phyloP scores from a whole-genome alignment of 2,888 invertebrate species.

The Ypsolopha scabrella region DNA sequence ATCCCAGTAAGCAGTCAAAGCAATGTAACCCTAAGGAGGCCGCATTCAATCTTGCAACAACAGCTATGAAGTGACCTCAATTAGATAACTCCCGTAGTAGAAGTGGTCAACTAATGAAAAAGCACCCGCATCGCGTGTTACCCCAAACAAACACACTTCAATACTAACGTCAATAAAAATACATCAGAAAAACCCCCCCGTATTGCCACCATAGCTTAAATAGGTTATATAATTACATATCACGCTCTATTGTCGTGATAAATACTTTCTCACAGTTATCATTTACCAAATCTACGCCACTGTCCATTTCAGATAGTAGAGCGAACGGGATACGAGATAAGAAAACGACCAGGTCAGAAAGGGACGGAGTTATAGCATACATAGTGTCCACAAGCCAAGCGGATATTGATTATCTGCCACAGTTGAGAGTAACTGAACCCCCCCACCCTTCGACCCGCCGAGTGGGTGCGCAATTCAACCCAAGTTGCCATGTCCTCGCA shows the following conservation, averaged over 20 bases:
- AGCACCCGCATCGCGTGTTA: conserved; percentile 49
- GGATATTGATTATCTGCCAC: conserved; percentile 73
- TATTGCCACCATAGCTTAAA: conserved; percentile 50
- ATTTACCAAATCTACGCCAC: conserved; percentile 70
- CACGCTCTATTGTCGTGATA: conserved; percentile 69
- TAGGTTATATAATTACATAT: conserved; percentile 67
- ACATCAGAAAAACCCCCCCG: conserved; percentile 38
- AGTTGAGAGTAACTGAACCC: conserved; percentile 65
- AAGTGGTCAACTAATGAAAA: conserved; percentile 22
- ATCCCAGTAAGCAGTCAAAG: no score
- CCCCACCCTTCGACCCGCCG: conserved; percentile 29
- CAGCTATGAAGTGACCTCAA: conserved; percentile 11
- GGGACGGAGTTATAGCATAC: conserved; percentile 58
- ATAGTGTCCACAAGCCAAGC: conserved; percentile 72
- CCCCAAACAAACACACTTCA: conserved; percentile 22
- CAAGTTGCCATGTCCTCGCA: conserved; percentile 21
- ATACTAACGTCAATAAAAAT: conserved; percentile 44
- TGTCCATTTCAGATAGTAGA: conserved; percentile 70
- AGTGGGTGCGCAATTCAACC: conserved; percentile 27
- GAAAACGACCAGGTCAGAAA: conserved; percentile 23
- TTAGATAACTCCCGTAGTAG: conserved; percentile 29
- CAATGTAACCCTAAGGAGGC: no score
- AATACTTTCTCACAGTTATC: conserved; percentile 71
- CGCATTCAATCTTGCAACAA: neutral
- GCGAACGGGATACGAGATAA: conserved; percentile 39